Evolutionary conservation across 2,113 vertebrate genomes (phyloP).

Genomic region (Mesitornis unicolor): DNA sequence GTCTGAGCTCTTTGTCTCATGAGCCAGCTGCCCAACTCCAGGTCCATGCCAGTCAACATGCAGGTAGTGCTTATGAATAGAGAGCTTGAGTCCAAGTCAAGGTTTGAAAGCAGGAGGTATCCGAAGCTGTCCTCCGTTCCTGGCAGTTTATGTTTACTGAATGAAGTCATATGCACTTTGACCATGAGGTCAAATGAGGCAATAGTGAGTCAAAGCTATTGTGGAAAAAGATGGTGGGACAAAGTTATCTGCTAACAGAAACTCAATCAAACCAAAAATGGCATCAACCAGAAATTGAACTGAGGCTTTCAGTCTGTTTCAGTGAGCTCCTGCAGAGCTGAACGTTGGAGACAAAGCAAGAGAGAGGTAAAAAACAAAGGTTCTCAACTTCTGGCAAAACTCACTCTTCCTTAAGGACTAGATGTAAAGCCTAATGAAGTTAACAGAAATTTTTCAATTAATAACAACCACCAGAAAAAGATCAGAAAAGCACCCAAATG

Average conservation of each 20-base stretch:
- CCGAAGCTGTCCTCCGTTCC: not conserved
- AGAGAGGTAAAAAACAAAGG: not conserved
- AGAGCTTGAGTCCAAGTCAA: not conserved
- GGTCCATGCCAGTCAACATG: not conserved
- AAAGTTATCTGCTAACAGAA: not conserved
- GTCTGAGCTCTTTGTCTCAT: not conserved
- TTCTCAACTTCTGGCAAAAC: not conserved
- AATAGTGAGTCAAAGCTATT: not conserved
- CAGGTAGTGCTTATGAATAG: not conserved
- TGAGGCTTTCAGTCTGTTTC: not conserved
- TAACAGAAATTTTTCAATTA: not conserved
- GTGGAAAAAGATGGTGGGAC: not conserved
- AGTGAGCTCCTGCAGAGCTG: not conserved
- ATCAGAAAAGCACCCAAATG: not conserved
- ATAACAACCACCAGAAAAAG: not conserved
- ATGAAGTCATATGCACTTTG: accelerated
- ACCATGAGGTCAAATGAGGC: not conserved
- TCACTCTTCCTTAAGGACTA: not conserved
- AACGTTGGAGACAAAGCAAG: not conserved
- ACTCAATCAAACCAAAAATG: not conserved
- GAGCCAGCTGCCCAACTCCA: not conserved
- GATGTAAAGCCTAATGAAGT: not conserved
- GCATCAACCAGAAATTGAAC: not conserved
- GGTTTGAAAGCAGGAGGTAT: not conserved
- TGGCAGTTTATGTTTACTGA: not conserved